These are phyloP conservation scores for Cebus imitator DNA, from an alignment of 2,113 vertebrate genomes.

Conservation along the genomic window DNA sequence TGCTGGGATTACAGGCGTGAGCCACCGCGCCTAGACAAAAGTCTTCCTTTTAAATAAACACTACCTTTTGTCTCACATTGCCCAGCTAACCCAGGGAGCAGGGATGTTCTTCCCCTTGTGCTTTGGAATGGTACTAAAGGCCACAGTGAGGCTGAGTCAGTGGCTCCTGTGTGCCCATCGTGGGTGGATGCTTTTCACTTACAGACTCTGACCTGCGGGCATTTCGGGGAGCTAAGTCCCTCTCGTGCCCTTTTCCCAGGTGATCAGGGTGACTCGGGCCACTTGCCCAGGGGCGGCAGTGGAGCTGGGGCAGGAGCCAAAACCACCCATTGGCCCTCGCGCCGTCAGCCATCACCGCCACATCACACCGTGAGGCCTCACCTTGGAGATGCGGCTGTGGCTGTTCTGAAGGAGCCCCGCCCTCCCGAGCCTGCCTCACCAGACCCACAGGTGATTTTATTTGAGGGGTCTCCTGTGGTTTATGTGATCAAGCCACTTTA, in stretches of 20 bases:
- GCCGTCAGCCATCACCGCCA: neutral
- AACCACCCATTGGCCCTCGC: neutral
- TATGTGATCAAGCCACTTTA: neutral
- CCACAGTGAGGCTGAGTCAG: neutral
- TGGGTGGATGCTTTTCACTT: fast-evolving
- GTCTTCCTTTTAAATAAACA: neutral
- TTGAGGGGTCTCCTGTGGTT: neutral
- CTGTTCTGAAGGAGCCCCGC: neutral
- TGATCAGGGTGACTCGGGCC: neutral
- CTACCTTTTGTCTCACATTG: too few relatives aligned
- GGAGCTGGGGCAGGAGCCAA: too few relatives aligned
- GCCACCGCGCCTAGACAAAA: neutral
- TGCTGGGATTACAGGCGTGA: too few relatives aligned
- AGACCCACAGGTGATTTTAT: fast-evolving
- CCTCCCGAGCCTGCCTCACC: neutral
- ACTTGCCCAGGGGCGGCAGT: neutral
- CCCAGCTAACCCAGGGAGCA: too few relatives aligned
- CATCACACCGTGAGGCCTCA: neutral
- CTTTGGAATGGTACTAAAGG: neutral
- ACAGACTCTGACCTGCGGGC: too few relatives aligned
- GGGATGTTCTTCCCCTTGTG: too few relatives aligned
- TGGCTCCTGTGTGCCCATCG: fast-evolving
- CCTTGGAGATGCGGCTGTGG: fast-evolving
- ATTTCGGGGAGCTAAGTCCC: neutral
- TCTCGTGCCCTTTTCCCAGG: neutral